Evolutionary conservation across 2,113 vertebrate genomes (phyloP).

Genomic region (Leucoraja erinaceus): DNA sequence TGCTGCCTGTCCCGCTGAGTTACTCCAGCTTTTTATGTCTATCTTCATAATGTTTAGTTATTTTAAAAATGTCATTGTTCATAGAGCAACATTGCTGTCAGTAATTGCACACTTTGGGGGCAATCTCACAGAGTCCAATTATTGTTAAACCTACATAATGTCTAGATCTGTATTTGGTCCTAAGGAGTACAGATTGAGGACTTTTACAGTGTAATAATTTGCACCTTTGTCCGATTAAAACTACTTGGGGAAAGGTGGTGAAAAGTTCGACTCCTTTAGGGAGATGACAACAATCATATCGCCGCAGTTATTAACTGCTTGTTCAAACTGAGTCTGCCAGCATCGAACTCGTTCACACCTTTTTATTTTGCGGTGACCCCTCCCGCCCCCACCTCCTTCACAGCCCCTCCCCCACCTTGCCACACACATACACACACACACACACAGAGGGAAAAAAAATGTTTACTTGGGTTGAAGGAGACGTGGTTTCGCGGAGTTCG

Average conservation of each 20-base stretch:
- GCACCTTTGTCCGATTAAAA: not conserved
- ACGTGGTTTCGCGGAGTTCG: not conserved
- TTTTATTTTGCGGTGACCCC: not conserved
- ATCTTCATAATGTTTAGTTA: no score
- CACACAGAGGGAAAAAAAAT: no score
- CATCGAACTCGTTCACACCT: not conserved
- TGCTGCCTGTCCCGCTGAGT: no score
- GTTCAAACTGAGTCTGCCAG: not conserved
- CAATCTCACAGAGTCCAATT: no score
- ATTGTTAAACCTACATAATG: no score
- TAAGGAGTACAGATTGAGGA: no score
- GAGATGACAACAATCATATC: not conserved
- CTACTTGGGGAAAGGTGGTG: not conserved
- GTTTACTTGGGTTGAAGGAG: not conserved
- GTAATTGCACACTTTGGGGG: no score
- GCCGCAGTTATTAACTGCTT: not conserved
- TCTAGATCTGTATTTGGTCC: no score
- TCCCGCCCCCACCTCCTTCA: not conserved
- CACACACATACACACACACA: not conserved
- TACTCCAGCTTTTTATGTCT: no score
- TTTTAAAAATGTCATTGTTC: no score
- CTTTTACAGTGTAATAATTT: not conserved
- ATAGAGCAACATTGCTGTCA: no score
- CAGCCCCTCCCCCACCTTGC: not conserved
- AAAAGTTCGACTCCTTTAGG: not conserved